Base-by-base conservation (phyloP, 2,797 vertebrate genomes). In the Thamnophis elegans region DNA sequence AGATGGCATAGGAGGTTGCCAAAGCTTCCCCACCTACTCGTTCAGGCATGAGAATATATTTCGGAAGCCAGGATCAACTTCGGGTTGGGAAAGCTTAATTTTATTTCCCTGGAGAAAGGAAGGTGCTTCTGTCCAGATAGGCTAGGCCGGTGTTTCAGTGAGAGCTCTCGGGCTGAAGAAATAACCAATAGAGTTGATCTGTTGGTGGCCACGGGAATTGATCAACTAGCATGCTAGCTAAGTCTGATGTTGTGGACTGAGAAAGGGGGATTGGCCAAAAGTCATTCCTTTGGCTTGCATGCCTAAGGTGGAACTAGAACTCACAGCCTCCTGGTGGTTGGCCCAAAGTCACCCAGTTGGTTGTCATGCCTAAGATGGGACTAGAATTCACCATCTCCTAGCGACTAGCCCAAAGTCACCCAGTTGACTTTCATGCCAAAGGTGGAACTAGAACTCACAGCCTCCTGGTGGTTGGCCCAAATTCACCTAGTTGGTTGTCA, bases 11-110 rank as follows among this genome's bases (percentile, higher is more conserved):
- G 87, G 32, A 36, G 87, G 32, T 51, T 92, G 62, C 73, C 93
- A 95, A 85, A 53, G n/a, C 59, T 20, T 51, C 91, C 95, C 94
- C 14, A 92, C 93, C 55, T 68, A 65, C 59, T 42, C 73, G 90
- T 93, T 85, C 47, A 2, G 0, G 56, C 56, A 54, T 54, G 56
- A 85, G 68, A 92, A 92, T 89, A 92, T 89, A 54, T 25, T 60
- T 88, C n/a, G 3, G 32, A 78, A 88, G 47, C 54, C 20, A 16
- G 54, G 36, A 88, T 42, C 58, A 42, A 59, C 65, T 82, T 36
- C 86, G 26, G 59, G 32, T 87, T 68, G 25, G n/a, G 12, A 85
- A 14, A 92, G 55, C 3, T 6, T 47, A 7, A 25, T 60, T 53
- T 65, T 60, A 62, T 89, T 92, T 54, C 89, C 1, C 54, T 78